Conservation (phyloP, 1,140 invertebrate species). For the Zelostemma sp. region DNA sequence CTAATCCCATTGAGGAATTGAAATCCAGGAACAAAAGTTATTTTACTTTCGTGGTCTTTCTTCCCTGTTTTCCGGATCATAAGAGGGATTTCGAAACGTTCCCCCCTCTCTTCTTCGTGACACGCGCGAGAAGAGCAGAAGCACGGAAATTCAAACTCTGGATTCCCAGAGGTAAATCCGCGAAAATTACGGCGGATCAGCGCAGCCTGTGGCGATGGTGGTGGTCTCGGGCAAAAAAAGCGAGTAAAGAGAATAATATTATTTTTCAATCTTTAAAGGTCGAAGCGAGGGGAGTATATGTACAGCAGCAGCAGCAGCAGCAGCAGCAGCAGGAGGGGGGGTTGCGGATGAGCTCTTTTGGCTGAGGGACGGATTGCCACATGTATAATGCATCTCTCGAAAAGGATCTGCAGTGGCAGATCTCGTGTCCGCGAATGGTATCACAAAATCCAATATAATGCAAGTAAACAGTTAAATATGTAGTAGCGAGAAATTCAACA, state of each 20-base stretch:
- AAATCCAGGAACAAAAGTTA: slow-evolving; percentile 40
- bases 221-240: slow-evolving; percentile 11
- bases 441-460: slow-evolving; percentile 18
- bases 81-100: slow-evolving; percentile 38
- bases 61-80: slow-evolving; percentile 30
- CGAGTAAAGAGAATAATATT: slow-evolving; percentile 44
- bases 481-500: too few species aligned
- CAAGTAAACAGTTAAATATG: slow-evolving; percentile 31
- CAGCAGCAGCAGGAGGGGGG: slow-evolving; percentile 17
- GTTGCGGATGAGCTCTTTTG: slow-evolving; percentile 28
- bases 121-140: slow-evolving; percentile 30
- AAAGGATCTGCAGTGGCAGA: slow-evolving; percentile 48
- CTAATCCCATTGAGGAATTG: slow-evolving; percentile 39
- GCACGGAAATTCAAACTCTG: slow-evolving; percentile 42
- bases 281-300: slow-evolving; percentile 1
- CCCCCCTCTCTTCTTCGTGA: slow-evolving; percentile 10
- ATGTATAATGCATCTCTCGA: slow-evolving; percentile 54
- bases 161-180: slow-evolving; percentile 42
- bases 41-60: slow-evolving; percentile 37
- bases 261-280: slow-evolving; percentile 48
- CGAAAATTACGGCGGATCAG: slow-evolving; percentile 43
- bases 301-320: slow-evolving; percentile 5
- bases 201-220: slow-evolving; percentile 10
- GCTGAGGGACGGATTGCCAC: slow-evolving; percentile 31
- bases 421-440: slow-evolving; percentile 23